phyloP scores from a whole-genome alignment of 2,797 vertebrate species.

The Sardinella longiceps region DNA sequence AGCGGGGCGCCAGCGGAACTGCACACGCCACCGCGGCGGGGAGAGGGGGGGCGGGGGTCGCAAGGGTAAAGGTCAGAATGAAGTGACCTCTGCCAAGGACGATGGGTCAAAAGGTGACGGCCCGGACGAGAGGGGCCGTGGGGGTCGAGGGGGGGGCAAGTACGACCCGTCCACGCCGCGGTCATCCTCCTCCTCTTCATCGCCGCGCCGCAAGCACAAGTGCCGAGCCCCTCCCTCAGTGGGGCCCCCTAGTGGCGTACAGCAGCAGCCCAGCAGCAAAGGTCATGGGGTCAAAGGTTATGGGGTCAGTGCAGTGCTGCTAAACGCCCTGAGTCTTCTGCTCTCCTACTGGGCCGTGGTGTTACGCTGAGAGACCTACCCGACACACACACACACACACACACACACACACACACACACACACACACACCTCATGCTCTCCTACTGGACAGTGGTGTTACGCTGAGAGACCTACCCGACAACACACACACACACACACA shows the following conservation, averaged over 20 bases:
- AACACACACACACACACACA: conserved; percentile 56
- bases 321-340: conserved; percentile 71
- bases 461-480: conserved; percentile 77
- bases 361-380: conserved; percentile 78
- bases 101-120: conserved; percentile 78
- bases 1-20: conserved; percentile 83
- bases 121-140: conserved; percentile 69
- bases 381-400: conserved; percentile 45
- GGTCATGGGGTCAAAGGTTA: conserved; percentile 62
- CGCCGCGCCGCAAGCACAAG: conserved; percentile 86
- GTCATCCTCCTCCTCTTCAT: too few relatives aligned
- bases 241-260: conserved; percentile 89
- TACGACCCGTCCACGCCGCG: conserved; percentile 72
- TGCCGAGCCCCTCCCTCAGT: conserved; percentile 88
- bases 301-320: conserved; percentile 48
- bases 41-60: conserved; percentile 56
- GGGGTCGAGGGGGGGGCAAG: conserved; percentile 74
- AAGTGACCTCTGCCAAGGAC: conserved; percentile 73
- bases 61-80: conserved; percentile 79
- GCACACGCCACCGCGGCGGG: conserved; percentile 76
- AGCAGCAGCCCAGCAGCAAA: conserved; percentile 79
- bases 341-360: conserved; percentile 77
- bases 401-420: conserved; percentile 42
- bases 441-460: conserved; percentile 74
- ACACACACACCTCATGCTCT: conserved; percentile 71